Base-by-base conservation (phyloP, 92 coral and sea anemone species). In the Phenganax subtilis region DNA sequence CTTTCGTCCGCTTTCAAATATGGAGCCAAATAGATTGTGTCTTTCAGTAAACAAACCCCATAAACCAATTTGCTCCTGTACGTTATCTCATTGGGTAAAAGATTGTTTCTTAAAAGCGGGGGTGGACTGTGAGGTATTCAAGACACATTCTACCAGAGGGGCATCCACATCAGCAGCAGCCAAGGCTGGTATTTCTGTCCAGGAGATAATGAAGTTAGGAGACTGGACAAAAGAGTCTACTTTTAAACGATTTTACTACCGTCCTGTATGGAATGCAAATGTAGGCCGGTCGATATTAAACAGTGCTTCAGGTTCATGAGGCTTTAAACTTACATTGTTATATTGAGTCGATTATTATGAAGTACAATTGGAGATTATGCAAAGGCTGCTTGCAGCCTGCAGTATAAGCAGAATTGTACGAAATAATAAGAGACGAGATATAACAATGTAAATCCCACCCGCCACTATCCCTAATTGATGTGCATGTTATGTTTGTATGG, bases 21-120 rank as follows among this genome's bases (percentile, higher is more conserved):
- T 57, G 51, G 73, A 85, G 61, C 80, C 87, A 30, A 77, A 84
- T 55, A 76, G 55, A 75, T 75, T 84, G 12, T 85, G 10, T 47
- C 55, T 77, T 0, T 37, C 72, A 20, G 57, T 63, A 61, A 84
- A 76, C 54, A 77, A 57, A 73, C 84, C 84, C 28, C 79, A 84
- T 20, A 77, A 84, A 61, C 87, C 87, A 9, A 72, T 76, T 15
- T 31, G 67, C 16, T 84, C 79, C 12, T 28, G 71, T 37, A 68
- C 87, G 61, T 75, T 84, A 10, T 75, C 83, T 28, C 75, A 76
- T n/a, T 84, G 82, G 87, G 87, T 84, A 12, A 84, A 66, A 58
- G 54, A 84, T 53, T 76, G 82, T 62, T 37, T 84, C 44, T 31
- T 84, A 52, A 76, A 66, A 14, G 87, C 83, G 20, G 87, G 83